Evolutionary conservation across 2,113 vertebrate species (phyloP), one percentile per base, ranked within the genome.

Genomic region (Brienomyrus brachyistius): DNA sequence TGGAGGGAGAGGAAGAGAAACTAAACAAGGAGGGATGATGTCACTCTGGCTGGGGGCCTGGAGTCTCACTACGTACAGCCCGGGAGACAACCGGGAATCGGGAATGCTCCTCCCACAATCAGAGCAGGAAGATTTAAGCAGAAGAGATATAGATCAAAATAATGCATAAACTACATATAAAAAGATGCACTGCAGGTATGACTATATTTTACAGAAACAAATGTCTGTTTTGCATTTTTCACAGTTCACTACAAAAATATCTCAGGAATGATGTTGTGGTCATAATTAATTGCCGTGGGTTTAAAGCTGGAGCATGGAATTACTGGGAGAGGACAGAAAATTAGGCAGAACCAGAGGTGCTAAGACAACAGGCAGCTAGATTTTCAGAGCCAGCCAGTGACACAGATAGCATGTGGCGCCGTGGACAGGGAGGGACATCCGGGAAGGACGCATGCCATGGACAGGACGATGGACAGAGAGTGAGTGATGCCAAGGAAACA

Each of bases 21-120:
- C 85, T 66, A 54, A 54, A 1, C 91, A 43, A 89, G 92, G 92
- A 94, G 92, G 92, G 92, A 82, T 43, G 77, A 82, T n/a, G 5
- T 91, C 85, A 89, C 92, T 90, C 74, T 80, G 74, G 74, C 74
- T 80, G 74, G 35, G 35, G 66, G 66, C 9, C 66, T 31, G 66
- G 66, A n/a, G 62, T 70, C 62, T 70, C 10, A 70, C 74, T 11
- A 43, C 7, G 31, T 77, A 7, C 70, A 77, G 70, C 31, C 70
- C 35, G 17, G 70, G 70, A 17, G 15, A 35, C 13, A 77, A n/a
- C 17, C 3, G 9, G n/a, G 59, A 31, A 11, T n/a, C n/a, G n/a
- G n/a, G n/a, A 40, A 11, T 19, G 70, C 13, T 19, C 74, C 74
- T 80, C 31, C n/a, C 35, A 17, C 35, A 40, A 19, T 80, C 15